Conservation (phyloP, 2,888 invertebrate species). For the Dasysyrphus tricinctus region DNA sequence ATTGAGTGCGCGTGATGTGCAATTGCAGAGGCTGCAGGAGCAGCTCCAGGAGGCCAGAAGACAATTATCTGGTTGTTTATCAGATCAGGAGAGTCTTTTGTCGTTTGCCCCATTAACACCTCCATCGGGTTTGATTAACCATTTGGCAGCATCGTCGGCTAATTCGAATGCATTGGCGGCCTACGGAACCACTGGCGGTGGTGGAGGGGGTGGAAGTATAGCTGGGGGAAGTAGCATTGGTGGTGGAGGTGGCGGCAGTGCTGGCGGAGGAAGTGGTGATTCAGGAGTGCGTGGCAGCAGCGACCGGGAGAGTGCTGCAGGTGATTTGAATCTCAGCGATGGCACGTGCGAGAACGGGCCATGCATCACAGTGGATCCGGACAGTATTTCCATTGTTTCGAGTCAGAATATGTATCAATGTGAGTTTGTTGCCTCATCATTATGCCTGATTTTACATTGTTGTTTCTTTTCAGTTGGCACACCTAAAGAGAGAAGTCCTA, state of each 20-base stretch:
- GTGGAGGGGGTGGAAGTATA: constrained; percentile 84
- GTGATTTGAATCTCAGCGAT: constrained; percentile 90
- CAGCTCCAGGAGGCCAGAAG: constrained; percentile 92
- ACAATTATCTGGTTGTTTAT: constrained; percentile 91
- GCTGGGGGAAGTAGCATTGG: constrained; percentile 83
- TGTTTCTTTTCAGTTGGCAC: constrained; percentile 86
- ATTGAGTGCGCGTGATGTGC: constrained; percentile 93
- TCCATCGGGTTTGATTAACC: constrained; percentile 83
- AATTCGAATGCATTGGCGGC: constrained; percentile 78
- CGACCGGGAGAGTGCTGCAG: constrained; percentile 91
- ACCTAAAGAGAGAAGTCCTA: constrained; percentile 93
- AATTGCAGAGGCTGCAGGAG: constrained; percentile 92
- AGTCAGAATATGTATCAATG: constrained; percentile 84
- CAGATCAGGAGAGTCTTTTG: constrained; percentile 92
- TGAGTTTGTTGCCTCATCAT: constrained; percentile 76
- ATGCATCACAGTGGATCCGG: constrained; percentile 83
- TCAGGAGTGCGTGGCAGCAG: constrained; percentile 92
- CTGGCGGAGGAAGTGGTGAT: constrained; percentile 85
- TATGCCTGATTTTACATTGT: background rate
- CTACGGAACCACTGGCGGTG: constrained; percentile 79
- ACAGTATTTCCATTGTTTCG: constrained; percentile 83
- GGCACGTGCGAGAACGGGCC: constrained; percentile 85
- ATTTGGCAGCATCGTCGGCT: constrained; percentile 81
- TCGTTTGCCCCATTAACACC: constrained; percentile 89
- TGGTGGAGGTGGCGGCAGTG: constrained; percentile 87